Conservation (phyloP, 2,888 invertebrate species). For the Dryobota labecula region DNA sequence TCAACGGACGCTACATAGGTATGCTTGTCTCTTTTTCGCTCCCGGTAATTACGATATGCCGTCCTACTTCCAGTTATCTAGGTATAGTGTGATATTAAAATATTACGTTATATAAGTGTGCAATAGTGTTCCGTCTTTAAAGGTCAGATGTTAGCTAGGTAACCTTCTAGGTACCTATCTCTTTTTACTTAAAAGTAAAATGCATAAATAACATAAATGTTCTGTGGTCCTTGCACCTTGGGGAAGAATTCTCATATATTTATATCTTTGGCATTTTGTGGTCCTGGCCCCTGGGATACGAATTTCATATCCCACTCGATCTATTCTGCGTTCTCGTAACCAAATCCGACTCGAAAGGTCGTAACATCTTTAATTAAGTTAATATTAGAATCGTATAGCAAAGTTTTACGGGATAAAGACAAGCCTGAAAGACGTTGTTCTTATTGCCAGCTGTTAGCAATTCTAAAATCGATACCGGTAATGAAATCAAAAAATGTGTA, state of each 20-base stretch:
- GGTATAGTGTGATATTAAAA: no score
- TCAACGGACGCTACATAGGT: no score
- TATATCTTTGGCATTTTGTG: background rate
- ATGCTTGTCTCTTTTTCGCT: background rate
- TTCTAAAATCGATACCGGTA: background rate
- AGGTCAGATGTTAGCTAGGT: no score
- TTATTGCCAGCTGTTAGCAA: background rate
- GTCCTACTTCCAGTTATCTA: background rate
- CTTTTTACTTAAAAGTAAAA: no score
- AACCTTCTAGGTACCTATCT: background rate
- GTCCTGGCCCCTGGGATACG: background rate
- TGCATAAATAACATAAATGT: no score
- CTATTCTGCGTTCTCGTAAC: background rate
- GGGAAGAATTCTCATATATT: background rate
- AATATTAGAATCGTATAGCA: background rate
- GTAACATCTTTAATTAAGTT: background rate
- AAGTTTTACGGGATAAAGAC: background rate
- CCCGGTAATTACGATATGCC: background rate
- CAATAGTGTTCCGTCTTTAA: no score
- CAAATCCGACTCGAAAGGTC: background rate
- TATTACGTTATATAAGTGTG: no score
- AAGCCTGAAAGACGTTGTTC: background rate
- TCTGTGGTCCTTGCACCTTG: background rate
- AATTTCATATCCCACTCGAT: background rate
- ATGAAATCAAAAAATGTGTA: constrained; percentile 19